A percentile compares a stretch with the other conserved stretches of the same genome.
Evolutionary conservation across 2,888 invertebrate genomes (phyloP).

Genomic region (Pachycephus smyrnensis): DNA sequence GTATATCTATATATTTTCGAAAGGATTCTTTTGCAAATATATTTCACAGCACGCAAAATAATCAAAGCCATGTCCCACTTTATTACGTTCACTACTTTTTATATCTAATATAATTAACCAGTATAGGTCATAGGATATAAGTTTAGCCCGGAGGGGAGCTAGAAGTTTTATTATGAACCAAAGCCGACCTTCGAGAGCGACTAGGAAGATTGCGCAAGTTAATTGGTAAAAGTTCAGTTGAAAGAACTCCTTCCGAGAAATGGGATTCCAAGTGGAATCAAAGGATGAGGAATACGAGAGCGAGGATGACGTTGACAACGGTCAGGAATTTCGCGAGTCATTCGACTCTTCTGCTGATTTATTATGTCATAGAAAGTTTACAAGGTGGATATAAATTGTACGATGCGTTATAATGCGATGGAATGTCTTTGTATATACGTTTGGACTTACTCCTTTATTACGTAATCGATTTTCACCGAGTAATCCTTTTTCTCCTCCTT

Average conservation of each 20-base stretch:
- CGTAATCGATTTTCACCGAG: not conserved
- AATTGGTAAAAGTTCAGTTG: not conserved
- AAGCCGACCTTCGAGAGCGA: not conserved
- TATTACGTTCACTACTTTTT: not conserved
- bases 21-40: not conserved
- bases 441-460: not conserved
- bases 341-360: not conserved
- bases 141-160: not conserved
- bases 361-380: not conserved
- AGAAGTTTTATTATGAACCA: not conserved
- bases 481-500: not conserved
- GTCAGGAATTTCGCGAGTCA: not conserved
- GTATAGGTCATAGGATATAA: not conserved
- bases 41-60: not conserved
- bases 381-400: not conserved
- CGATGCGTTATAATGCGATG: not conserved
- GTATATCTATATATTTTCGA: too few relatives aligned
- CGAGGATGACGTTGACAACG: not conserved
- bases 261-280: not conserved
- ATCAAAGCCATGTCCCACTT: not conserved
- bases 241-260: not conserved
- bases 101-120: not conserved
- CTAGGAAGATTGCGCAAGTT: not conserved
- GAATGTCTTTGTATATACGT: not conserved
- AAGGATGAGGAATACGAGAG: not conserved